Evolutionary conservation across 2,797 vertebrate species (phyloP), one percentile per base, ranked within the genome.

Genomic region (Hipposideros larvatus): DNA sequence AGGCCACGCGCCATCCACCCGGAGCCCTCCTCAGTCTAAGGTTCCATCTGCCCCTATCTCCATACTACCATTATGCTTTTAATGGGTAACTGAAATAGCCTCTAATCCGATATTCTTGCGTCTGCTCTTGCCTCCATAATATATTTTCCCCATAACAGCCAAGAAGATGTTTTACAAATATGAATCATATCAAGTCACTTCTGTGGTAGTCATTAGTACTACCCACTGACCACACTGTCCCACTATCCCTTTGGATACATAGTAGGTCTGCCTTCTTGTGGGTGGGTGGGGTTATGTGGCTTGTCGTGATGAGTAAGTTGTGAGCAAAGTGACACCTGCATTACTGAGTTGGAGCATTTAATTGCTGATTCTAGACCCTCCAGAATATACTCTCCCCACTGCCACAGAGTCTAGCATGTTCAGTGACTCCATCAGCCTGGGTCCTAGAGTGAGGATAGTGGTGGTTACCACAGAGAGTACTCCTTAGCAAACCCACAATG

Each of bases 1-100:
- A 65, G 11, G 5, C 43, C 11, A 1, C 3, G 0, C 2, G 4
- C 34, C 14, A n/a, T 28, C 21, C 0, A 1, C 21, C 48, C 7
- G 8, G 28, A 28, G 22, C 16, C 57, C 24, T 51, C 80, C 16
- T 41, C 26, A 79, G 37, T 26, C 75, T 73, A 21, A n/a, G 55
- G 16, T 43, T 80, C 11, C 28, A 61, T n/a, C n/a, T 46, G 63
- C 28, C 46, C 43, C 65, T 75, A 5, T 41, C 34, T 59, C 31
- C 16, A 51, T 24, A 46, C 1, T 6, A 55, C n/a, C 1, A 19
- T 5, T 43, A 34, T 41, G 1, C 43, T 31, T 78, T 82, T 61
- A 37, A 34, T 19, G 15, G 5, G 37, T 85, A 68, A 80, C 59
- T 85, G 13, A 74, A 63, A 55, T 48, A 63, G 15, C 11, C 16